Percentiles rank a stretch among this genome's conserved stretches.
phyloP scores from a whole-genome alignment of 2,888 invertebrate species.

The Drosophila ezoana region DNA sequence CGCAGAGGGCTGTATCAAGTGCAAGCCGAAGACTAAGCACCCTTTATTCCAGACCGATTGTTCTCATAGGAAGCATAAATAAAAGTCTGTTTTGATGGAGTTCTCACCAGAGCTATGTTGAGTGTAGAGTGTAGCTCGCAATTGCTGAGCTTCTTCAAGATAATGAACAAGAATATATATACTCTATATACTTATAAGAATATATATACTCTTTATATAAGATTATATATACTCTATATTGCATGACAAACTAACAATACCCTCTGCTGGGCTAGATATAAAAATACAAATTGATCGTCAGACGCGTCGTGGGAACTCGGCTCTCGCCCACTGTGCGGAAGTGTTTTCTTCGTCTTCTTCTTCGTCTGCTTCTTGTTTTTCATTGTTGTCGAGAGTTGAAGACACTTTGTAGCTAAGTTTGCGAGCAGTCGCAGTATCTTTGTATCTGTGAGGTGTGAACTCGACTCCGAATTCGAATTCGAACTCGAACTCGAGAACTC shows the following conservation, averaged over 20 bases:
- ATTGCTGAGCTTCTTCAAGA: too few species aligned
- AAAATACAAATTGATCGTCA: not conserved
- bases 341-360: conserved; percentile 14
- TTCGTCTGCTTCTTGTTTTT: not conserved
- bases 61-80: too few species aligned
- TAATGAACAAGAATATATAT: too few species aligned
- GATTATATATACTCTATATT: too few species aligned
- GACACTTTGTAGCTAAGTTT: conserved; percentile 5
- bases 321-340: conserved; percentile 51
- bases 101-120: too few species aligned
- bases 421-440: conserved; percentile 7
- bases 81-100: too few species aligned
- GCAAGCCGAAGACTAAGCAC: too few species aligned
- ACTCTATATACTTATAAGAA: too few species aligned
- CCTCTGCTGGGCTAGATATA: not conserved
- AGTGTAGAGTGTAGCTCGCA: too few species aligned
- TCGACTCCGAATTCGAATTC: conserved; percentile 17
- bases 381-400: not conserved
- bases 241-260: too few species aligned
- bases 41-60: too few species aligned
- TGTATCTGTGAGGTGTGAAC: conserved; percentile 52
- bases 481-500: conserved; percentile 13
- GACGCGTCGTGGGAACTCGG: conserved; percentile 2
- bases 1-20: not conserved
- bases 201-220: too few species aligned